Evolutionary conservation across 2,888 invertebrate species (phyloP), one percentile per base, ranked within the genome.

Genomic region (Yponomeuta plumbellus): DNA sequence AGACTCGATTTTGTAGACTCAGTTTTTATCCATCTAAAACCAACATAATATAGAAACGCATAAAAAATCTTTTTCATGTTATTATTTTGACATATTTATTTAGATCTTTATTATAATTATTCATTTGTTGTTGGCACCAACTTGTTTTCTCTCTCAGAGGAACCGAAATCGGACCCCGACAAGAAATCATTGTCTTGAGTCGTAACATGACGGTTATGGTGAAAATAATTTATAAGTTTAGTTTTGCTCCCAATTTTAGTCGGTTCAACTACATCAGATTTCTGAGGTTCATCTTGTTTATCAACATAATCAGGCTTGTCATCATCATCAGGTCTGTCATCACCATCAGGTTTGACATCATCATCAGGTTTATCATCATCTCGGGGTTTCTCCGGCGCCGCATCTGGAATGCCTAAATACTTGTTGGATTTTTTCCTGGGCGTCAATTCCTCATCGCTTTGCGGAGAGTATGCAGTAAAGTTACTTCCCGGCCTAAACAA

Each of bases 401-500:
- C 65, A n/a, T 58, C 67, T 61, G 61, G 26, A 23, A 71, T 61
- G 11, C 77, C 79, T 61, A 75, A 71, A 69, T 81, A 84, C 68
- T 71, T 73, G 21, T 71, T 72, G 17, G 83, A 81, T 67, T 81
- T 84, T 5, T 69, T 71, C 69, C 77, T 75, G 10, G 75, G 75
- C 44, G 74, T 67, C 52, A 71, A 52, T 4, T 67, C 34, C 40
- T 70, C 66, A 20, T 69, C 66, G 0, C n/a, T 56, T 0, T 67
- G 17, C n/a, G 68, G 69, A 57, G 63, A 3, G 64, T 67, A 75
- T 8, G 66, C 57, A 39, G 65, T 61, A 66, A 77, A 75, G 34
- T 78, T 79, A 2, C 67, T 66, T 2, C 78, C 78, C 61, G 75
- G 76, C 62, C 70, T 67, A 69, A 84, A 86, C 13, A 87, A 71